These are phyloP conservation scores for Radopholus similis DNA, from an alignment of 1,140 invertebrate genomes.

Conservation along the genomic window DNA sequence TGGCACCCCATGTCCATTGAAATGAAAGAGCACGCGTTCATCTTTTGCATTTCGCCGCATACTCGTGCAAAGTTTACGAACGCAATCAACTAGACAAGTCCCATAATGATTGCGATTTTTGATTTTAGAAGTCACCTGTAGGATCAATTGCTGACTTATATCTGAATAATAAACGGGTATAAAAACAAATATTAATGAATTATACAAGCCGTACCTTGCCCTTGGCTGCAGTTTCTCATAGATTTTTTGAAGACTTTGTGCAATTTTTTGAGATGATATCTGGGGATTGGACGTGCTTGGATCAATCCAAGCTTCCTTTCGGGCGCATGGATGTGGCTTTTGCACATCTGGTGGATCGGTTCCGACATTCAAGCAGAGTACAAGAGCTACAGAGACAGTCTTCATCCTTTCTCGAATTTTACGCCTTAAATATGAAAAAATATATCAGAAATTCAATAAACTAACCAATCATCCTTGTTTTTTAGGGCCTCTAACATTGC, in stretches of 20 bases:
- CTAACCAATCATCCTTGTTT: constrained; percentile 38
- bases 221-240: constrained; percentile 91
- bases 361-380: constrained; percentile 94
- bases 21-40: constrained; percentile 96
- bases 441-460: constrained; percentile 13
- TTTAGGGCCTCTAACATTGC: constrained; percentile 22
- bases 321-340: constrained; percentile 90
- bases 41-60: constrained; percentile 95
- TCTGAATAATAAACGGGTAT: constrained; percentile 60
- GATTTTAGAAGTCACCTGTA: constrained; percentile 63
- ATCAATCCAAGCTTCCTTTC: constrained; percentile 90
- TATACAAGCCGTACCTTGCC: constrained; percentile 65
- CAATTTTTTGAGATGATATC: constrained; percentile 88
- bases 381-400: constrained; percentile 96
- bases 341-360: constrained; percentile 97
- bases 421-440: constrained; percentile 27
- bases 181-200: not conserved
- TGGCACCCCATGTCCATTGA: constrained; percentile 98
- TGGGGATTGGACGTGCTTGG: constrained; percentile 72
- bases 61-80: constrained; percentile 91
- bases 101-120: not conserved
- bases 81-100: constrained; percentile 74
- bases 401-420: constrained; percentile 46
- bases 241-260: constrained; percentile 83
- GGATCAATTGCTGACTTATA: constrained; percentile 95